These are phyloP conservation scores for Pocillopora verrucosa DNA, from an alignment of 64 coral and sea anemone species.

Conservation along the genomic window DNA sequence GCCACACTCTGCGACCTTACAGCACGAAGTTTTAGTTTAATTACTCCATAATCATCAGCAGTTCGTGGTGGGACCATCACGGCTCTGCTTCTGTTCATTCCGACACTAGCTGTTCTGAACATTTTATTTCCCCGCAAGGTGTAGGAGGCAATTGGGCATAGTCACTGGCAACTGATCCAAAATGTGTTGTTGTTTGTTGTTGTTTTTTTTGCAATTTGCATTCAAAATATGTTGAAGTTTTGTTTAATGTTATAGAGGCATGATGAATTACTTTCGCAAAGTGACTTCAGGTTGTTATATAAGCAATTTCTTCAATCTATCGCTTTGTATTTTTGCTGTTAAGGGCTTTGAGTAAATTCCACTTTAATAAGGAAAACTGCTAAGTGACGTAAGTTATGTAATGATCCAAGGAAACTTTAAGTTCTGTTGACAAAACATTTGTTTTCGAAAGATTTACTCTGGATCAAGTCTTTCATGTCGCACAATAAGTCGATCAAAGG, in stretches of 20 bases:
- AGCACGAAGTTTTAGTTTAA: conserved; percentile 10
- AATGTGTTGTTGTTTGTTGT: neutral
- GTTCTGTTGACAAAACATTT: neutral
- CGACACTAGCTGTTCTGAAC: neutral
- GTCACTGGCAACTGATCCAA: neutral
- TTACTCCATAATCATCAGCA: neutral
- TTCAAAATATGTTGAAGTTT: neutral
- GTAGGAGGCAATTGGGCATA: neutral
- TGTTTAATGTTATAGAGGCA: neutral
- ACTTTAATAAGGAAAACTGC: neutral
- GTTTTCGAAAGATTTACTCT: neutral
- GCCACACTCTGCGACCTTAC: neutral
- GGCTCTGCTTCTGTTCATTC: neutral
- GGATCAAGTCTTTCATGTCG: neutral
- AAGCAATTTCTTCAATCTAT: neutral
- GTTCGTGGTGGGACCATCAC: neutral
- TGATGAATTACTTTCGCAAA: neutral
- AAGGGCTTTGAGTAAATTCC: neutral
- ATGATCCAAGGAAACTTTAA: neutral
- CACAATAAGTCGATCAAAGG: neutral
- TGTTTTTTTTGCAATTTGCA: neutral
- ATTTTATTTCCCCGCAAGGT: neutral
- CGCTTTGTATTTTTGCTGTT: neutral
- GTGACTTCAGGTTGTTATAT: neutral
- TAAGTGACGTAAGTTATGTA: conserved; percentile 1